Evolutionary conservation across 2,113 vertebrate genomes (phyloP).

Genomic region (Ictalurus furcatus): DNA sequence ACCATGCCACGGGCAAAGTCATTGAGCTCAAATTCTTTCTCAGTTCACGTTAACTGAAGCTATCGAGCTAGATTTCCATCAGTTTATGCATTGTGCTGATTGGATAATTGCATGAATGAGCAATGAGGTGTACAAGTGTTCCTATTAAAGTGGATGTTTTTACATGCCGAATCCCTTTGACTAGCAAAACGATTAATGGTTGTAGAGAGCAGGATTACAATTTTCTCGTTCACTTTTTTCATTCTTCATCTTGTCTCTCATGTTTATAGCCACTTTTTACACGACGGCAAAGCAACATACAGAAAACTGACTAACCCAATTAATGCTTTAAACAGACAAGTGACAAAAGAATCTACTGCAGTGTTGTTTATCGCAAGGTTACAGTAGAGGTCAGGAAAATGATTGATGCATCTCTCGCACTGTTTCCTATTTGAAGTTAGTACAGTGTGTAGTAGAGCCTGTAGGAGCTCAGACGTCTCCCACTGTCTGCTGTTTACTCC

Average conservation of each 20-base stretch:
- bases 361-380: background rate
- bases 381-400: background rate
- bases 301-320: no score
- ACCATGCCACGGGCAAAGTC: background rate
- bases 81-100: background rate
- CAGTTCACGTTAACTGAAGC: background rate
- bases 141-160: background rate
- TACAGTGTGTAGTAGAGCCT: slow-evolving; percentile 18
- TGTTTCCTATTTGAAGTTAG: slow-evolving; percentile 22
- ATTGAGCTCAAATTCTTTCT: background rate
- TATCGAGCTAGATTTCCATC: background rate
- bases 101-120: background rate
- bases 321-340: background rate
- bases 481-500: slow-evolving; percentile 22
- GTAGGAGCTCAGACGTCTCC: slow-evolving; percentile 2
- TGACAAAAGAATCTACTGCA: background rate
- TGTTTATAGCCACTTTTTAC: background rate
- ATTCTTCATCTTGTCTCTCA: background rate
- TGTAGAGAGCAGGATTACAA: no score
- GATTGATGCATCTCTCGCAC: background rate
- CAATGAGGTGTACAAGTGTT: background rate
- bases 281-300: background rate
- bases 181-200: background rate
- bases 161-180: background rate
- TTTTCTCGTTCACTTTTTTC: background rate